Base-by-base conservation (phyloP, 2,888 invertebrate species). In the Salticus scenicus region DNA sequence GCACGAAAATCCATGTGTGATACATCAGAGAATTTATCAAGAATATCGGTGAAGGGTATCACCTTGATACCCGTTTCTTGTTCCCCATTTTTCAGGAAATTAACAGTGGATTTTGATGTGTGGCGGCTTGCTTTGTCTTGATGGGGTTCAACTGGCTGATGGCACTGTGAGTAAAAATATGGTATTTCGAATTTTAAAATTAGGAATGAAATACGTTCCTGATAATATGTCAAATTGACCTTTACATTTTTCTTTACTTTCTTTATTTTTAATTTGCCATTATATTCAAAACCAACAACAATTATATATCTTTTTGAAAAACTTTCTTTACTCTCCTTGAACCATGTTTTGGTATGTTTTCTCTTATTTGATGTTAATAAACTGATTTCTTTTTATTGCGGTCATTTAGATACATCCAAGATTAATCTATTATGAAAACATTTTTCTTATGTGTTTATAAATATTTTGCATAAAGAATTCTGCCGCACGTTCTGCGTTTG, bases 231-330 rank as follows among this genome's bases (percentile, higher is more conserved):
- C 27, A 10, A 66, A 10, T 66, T 66, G n/a, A n/a, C n/a, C n/a
- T n/a, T n/a, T n/a, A n/a, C n/a, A n/a, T n/a, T n/a, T n/a, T n/a
- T n/a, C n/a, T n/a, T n/a, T n/a, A n/a, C n/a, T n/a, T n/a, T n/a
- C n/a, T n/a, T n/a, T n/a, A n/a, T n/a, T n/a, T n/a, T 66, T 24
- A 66, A 66, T 24, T 66, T 66, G 12, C 66, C 66, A 27, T 28
- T 66, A 20, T 66, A 66, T 14, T 7, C 10, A 17, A 28, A 20
- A 66, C 30, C 66, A 5, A 20, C 30, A 28, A 28, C 66, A 66
- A 66, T 66, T 17, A 20, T 66, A 24, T 24, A 66, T 30, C 27
- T 17, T 17, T 30, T 66, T 24, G n/a, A n/a, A 27, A 28, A 66
- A 30, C 10, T 20, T 66, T 30, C 66, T 66, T 66, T 66, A 5